phyloP scores from a whole-genome alignment of 2,888 invertebrate species.

The Callimorpha dominula region DNA sequence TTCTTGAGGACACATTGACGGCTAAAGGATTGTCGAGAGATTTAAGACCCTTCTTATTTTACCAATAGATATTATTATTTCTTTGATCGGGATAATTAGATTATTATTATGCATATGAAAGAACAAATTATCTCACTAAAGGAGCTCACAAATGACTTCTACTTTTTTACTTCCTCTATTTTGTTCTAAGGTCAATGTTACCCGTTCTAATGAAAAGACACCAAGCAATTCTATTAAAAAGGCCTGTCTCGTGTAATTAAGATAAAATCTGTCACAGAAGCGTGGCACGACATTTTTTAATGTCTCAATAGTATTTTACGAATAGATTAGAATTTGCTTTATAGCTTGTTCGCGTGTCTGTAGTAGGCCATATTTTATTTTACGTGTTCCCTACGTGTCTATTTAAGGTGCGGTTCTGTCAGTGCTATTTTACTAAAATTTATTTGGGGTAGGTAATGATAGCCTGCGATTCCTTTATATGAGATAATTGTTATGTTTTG shows the following conservation, averaged over 20 bases:
- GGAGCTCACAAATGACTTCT: neutral
- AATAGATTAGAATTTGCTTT: slow-evolving; percentile 70
- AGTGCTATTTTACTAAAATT: slow-evolving; percentile 37
- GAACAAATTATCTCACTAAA: neutral
- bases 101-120: neutral
- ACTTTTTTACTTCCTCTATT: neutral
- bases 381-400: slow-evolving; percentile 49
- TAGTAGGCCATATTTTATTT: slow-evolving; percentile 53
- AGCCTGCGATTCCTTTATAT: slow-evolving; percentile 17
- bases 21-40: too few species aligned
- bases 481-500: slow-evolving; percentile 39
- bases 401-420: slow-evolving; percentile 40
- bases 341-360: slow-evolving; percentile 72
- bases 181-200: slow-evolving; percentile 21
- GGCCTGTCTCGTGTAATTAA: slow-evolving; percentile 57
- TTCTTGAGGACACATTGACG: too few species aligned
- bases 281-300: slow-evolving; percentile 44
- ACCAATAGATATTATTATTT: too few species aligned
- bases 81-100: neutral
- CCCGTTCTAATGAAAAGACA: slow-evolving; percentile 31
- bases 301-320: slow-evolving; percentile 57
- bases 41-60: too few species aligned
- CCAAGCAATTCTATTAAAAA: slow-evolving; percentile 50
- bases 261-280: slow-evolving; percentile 57
- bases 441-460: slow-evolving; percentile 31